Percentiles rank a stretch among this genome's conserved stretches.
Evolutionary conservation across 2,113 vertebrate species (phyloP).

Genomic region (Xyliphius kryptos): DNA sequence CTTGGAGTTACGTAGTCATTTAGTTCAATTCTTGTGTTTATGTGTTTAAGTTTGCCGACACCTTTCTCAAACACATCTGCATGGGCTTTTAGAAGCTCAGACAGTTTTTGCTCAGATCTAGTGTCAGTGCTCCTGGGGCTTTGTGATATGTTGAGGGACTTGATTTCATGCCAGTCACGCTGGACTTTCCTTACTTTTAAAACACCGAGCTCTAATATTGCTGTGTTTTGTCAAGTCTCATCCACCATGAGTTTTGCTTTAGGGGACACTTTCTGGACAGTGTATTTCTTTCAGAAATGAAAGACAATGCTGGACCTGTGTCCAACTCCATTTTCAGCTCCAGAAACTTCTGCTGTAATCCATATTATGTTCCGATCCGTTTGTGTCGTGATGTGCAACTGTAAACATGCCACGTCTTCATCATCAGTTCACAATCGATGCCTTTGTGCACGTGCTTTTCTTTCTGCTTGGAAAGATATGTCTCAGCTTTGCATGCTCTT

Average conservation of each 20-base stretch:
- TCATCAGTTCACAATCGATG: too few relatives aligned
- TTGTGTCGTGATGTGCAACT: too few relatives aligned
- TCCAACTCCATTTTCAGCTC: slow-evolving; percentile 32
- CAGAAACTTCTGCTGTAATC: slow-evolving; percentile 12
- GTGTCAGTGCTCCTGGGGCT: too few relatives aligned
- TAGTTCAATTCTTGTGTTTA: slow-evolving; percentile 11
- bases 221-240: slow-evolving; percentile 16
- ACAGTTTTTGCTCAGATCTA: slow-evolving; percentile 11
- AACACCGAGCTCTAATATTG: too few relatives aligned
- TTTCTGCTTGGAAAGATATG: too few relatives aligned
- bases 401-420: too few relatives aligned
- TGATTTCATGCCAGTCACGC: too few relatives aligned
- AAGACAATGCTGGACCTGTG: slow-evolving; percentile 23
- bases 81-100: background rate
- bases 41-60: slow-evolving; percentile 11
- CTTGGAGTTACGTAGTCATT: slow-evolving; percentile 4
- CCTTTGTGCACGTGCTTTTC: too few relatives aligned
- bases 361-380: slow-evolving; percentile 6
- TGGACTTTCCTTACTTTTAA: too few relatives aligned
- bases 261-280: slow-evolving; percentile 12
- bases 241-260: slow-evolving; percentile 13
- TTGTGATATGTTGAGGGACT: too few relatives aligned
- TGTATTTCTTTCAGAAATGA: slow-evolving; percentile 11
- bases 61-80: slow-evolving; percentile 29
- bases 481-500: background rate